These are phyloP conservation scores for Campylomormyrus tamandua DNA, from an alignment of 2,113 vertebrate species.

Conservation along the genomic window DNA sequence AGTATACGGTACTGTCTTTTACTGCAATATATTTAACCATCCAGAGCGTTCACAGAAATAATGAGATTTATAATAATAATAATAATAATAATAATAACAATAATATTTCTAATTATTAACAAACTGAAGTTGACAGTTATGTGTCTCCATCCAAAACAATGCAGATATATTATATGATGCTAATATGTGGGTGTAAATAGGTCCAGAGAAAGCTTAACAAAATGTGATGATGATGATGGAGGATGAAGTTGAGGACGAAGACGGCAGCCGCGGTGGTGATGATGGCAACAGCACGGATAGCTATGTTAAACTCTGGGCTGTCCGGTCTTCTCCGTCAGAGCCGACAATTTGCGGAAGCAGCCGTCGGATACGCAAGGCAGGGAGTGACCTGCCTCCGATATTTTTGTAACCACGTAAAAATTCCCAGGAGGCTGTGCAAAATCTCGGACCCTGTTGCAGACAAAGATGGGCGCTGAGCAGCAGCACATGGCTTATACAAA, in stretches of 20 bases:
- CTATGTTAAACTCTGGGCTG: constrained; percentile 8
- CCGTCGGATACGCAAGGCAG: neutral
- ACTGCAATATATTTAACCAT: constrained; percentile 22
- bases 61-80: constrained; percentile 41
- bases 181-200: constrained; percentile 40
- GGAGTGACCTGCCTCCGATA: constrained; percentile 1
- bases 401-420: neutral
- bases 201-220: constrained; percentile 31
- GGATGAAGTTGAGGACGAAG: neutral
- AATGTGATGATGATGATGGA: neutral
- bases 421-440: constrained; percentile 43
- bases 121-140: constrained; percentile 52
- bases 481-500: constrained; percentile 47
- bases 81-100: constrained; percentile 38
- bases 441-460: constrained; percentile 52
- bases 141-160: constrained; percentile 49
- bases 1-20: constrained; percentile 23
- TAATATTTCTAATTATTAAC: constrained; percentile 45
- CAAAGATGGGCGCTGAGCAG: constrained; percentile 45
- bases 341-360: constrained; percentile 23
- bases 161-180: constrained; percentile 46
- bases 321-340: constrained; percentile 36
- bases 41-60: constrained; percentile 46
- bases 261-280: neutral
- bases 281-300: constrained; percentile 18